Percentiles rank a stretch among this genome's conserved stretches.
Conservation (phyloP, 2,113 vertebrate genomes). For the Eulemur macaco region DNA sequence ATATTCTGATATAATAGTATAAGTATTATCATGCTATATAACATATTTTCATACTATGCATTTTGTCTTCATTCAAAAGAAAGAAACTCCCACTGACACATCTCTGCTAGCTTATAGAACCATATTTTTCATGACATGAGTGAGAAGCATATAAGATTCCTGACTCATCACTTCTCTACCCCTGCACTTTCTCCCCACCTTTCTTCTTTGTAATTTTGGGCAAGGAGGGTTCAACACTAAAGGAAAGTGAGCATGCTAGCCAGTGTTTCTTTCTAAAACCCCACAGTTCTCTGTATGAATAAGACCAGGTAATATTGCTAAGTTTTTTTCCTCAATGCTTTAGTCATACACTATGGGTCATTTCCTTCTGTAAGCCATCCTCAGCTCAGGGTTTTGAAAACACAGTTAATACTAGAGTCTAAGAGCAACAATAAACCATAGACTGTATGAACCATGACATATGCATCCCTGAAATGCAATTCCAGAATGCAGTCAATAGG, state of each 20-base stretch:
- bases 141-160: not conserved
- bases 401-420: not conserved
- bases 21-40: not conserved
- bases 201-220: not conserved
- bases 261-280: not conserved
- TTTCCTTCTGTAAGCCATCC: not conserved
- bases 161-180: not conserved
- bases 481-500: not conserved
- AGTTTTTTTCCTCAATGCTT: not conserved
- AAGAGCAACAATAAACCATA: not conserved
- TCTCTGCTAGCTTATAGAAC: not conserved
- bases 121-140: not conserved
- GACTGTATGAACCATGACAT: not conserved
- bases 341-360: not conserved
- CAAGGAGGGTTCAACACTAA: not conserved
- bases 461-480: not conserved
- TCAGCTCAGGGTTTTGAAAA: not conserved
- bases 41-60: not conserved
- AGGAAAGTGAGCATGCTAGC: not conserved
- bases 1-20: not conserved
- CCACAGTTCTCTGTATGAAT: not conserved
- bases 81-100: not conserved
- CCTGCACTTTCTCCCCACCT: not conserved
- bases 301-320: not conserved
- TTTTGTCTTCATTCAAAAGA: not conserved